Base-by-base conservation (phyloP, 35 echinoderm and acorn worm species). In the Anneissia japonica region DNA sequence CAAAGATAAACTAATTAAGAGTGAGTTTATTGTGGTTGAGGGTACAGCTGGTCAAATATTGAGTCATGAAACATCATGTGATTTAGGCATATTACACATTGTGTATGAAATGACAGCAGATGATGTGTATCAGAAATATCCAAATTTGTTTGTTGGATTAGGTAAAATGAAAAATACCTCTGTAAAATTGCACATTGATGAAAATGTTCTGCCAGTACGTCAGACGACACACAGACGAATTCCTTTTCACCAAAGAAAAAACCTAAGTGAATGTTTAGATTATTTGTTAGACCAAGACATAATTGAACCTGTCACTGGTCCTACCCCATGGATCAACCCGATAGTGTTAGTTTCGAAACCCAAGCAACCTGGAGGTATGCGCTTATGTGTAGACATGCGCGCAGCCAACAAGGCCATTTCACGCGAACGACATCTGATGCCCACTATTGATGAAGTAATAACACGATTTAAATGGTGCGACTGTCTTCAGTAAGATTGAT, bases 341-440 rank as follows among this genome's bases (percentile, higher is more conserved):
- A 5, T 84, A 13, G 82, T 84, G 14, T 37, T 35, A 21, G 39
- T 56, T 40, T 11, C 37, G 3, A 84, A 84, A 40, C 82, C 82
- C 3, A 74, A 74, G 26, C 21, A 74, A 16, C 39, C 82, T 36
- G 33, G 31, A 13, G 32, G 39, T 17, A 82, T 39, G 12, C 80
- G 80, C 17, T 17, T 75, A 21, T 74, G 83, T 74, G 83, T 85
- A 26, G 64, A 85, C 31, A 77, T 85, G 83, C 0, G 83, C 4
- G 5, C 5, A 34, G 5, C 83, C 5, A 85, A 75, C 29, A 75
- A 75, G 32, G 73, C 73, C 3, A 75, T 75, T 30, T 9, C 9
- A 75, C 23, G 73, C 26, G 73, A 75, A 28, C 4, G 73, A 26
- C 73, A 75, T 3, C 9, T 75, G 26, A 75, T 33, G 73, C 73